A percentile compares a stretch with the other conserved stretches of the same genome.
phyloP scores from a whole-genome alignment of 2,888 invertebrate genomes.

The Peribatodes rhomboidaria region DNA sequence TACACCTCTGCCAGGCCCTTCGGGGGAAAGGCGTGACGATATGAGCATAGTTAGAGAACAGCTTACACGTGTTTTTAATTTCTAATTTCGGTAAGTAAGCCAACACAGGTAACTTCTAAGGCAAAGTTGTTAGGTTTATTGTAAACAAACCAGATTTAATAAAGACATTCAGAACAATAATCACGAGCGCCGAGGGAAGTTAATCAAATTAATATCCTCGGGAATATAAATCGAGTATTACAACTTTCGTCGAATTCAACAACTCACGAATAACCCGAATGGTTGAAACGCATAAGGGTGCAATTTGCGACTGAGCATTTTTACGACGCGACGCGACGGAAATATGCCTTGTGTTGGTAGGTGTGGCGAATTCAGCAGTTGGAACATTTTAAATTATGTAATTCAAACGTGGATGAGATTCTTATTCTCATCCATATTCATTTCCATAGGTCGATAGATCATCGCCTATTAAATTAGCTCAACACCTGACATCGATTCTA shows the following conservation, averaged over 20 bases:
- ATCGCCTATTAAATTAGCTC: no score
- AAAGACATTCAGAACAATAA: constrained; percentile 30
- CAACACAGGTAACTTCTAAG: background rate
- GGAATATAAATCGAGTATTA: constrained; percentile 35
- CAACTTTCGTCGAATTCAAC: constrained; percentile 36
- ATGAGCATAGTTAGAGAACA: no score
- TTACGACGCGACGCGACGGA: background rate
- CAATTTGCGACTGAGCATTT: background rate
- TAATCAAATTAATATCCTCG: constrained; percentile 24
- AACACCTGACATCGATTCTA: no score
- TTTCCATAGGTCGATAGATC: no score
- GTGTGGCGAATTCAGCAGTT: no score
- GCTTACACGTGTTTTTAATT: background rate
- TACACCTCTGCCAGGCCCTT: no score
- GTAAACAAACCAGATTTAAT: constrained; percentile 14
- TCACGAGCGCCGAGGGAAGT: constrained; percentile 7
- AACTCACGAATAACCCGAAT: constrained; percentile 20
- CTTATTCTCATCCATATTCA: no score
- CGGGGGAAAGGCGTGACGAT: no score
- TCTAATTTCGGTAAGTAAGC: background rate
- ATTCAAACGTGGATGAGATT: no score
- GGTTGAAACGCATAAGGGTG: background rate
- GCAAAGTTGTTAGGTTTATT: background rate
- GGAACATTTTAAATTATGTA: no score
- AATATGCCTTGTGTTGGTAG: no score